Conservation (phyloP, 35 echinoderm and acorn worm species). For the Apostichopus californicus region DNA sequence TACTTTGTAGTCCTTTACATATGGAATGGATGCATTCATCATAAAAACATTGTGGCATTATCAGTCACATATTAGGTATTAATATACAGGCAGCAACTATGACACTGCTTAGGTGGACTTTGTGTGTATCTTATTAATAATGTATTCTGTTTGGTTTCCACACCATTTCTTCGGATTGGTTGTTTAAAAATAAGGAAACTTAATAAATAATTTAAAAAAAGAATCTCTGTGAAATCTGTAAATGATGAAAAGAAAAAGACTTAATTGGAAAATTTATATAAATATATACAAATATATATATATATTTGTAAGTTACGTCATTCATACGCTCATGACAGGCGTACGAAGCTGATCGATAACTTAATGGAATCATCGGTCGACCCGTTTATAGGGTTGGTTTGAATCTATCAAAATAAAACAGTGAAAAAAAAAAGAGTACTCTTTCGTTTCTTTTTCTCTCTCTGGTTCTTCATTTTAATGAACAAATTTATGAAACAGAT, state of each 20-base stretch:
- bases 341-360: slow-evolving; percentile 22
- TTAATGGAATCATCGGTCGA: neutral
- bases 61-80: neutral
- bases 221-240: slow-evolving; percentile 36
- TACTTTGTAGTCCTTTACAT: too few species aligned
- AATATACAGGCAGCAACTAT: neutral
- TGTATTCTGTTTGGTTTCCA: slow-evolving; percentile 1
- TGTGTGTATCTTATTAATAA: slow-evolving; percentile 1
- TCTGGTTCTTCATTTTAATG: too few species aligned
- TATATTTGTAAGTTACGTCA: slow-evolving; percentile 24
- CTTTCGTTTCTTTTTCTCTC: too few species aligned
- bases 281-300: slow-evolving; percentile 49
- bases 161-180: neutral
- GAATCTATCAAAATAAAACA: slow-evolving; percentile 13
- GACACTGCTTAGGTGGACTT: neutral
- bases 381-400: neutral
- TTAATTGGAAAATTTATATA: slow-evolving; percentile 53
- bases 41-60: neutral
- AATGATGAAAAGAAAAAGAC: slow-evolving; percentile 24
- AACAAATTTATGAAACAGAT: too few species aligned
- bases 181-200: neutral
- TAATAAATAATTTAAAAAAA: neutral
- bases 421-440: neutral
- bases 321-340: neutral
- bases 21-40: too few species aligned